Conservation (phyloP, 2,888 invertebrate genomes). For the Stenichneumon culpator region DNA sequence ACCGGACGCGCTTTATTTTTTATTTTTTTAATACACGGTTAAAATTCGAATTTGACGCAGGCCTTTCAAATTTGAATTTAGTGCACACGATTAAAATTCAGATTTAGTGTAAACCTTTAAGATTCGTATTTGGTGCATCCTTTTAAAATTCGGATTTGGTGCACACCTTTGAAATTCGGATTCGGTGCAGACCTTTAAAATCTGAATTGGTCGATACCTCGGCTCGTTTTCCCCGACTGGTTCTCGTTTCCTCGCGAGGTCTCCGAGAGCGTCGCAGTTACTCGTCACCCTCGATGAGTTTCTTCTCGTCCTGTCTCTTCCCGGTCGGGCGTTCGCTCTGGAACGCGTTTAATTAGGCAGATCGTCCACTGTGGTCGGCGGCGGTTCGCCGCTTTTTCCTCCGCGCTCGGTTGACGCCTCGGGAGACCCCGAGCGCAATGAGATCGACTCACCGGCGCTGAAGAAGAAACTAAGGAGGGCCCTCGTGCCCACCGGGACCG, state of each 20-base stretch:
- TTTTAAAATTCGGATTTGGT: no score
- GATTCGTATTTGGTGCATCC: no score
- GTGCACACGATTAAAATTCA: no score
- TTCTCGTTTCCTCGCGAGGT: conserved; percentile 40
- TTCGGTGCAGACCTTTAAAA: not conserved
- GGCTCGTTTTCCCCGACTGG: not conserved
- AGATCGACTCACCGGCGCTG: not conserved
- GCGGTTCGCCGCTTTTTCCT: conserved; percentile 47
- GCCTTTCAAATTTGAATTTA: no score
- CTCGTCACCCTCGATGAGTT: conserved; percentile 32
- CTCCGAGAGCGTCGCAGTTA: not conserved
- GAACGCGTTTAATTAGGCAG: conserved; percentile 72
- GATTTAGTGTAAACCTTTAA: no score
- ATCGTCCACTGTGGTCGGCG: conserved; percentile 41
- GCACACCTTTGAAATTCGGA: not conserved
- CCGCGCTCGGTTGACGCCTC: conserved; percentile 49
- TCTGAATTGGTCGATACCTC: conserved; percentile 38
- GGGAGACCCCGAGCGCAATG: conserved; percentile 12
- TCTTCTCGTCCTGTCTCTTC: conserved; percentile 35
- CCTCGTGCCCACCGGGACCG: conserved; percentile 44
- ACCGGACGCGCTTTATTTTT: not conserved
- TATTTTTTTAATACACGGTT: not conserved
- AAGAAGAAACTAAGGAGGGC: conserved; percentile 10
- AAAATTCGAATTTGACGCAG: no score
- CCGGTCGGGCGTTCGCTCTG: conserved; percentile 41